These are phyloP conservation scores for Arctocebus calabarensis DNA, from an alignment of 2,797 vertebrate species.

Conservation along the genomic window DNA sequence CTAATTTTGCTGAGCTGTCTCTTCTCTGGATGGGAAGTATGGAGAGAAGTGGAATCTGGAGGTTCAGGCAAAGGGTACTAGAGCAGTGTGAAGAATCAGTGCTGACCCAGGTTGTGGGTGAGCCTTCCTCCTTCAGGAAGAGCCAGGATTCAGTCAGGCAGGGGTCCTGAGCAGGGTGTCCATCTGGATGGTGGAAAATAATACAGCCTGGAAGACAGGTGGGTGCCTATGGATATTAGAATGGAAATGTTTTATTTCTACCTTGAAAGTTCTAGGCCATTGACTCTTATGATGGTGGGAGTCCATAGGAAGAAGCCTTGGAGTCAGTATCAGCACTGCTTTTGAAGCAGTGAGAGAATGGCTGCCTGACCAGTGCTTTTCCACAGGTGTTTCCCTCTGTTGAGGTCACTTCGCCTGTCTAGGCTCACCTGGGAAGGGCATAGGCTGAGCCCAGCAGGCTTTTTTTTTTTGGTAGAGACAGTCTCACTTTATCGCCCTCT, in stretches of 20 bases:
- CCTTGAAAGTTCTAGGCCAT: background rate
- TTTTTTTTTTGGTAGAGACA: too few species aligned
- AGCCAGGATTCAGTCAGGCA: background rate
- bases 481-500: too few species aligned
- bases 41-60: background rate
- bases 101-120: background rate
- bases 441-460: background rate
- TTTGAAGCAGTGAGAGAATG: background rate
- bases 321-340: background rate
- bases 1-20: background rate
- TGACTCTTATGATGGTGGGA: too few species aligned
- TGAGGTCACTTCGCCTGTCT: background rate
- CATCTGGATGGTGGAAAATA: background rate
- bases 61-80: background rate
- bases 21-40: too few species aligned
- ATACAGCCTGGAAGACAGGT: background rate
- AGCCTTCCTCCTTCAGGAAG: background rate
- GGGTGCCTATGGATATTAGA: too few species aligned
- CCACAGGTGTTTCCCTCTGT: background rate
- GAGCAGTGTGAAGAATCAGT: background rate
- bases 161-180: background rate
- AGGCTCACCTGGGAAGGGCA: background rate
- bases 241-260: background rate
- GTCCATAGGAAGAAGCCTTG: background rate
- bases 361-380: background rate